A percentile compares a stretch with the other conserved stretches of the same genome.
Evolutionary conservation across 2,888 invertebrate species (phyloP).

Genomic region (Frankliniella intonsa): DNA sequence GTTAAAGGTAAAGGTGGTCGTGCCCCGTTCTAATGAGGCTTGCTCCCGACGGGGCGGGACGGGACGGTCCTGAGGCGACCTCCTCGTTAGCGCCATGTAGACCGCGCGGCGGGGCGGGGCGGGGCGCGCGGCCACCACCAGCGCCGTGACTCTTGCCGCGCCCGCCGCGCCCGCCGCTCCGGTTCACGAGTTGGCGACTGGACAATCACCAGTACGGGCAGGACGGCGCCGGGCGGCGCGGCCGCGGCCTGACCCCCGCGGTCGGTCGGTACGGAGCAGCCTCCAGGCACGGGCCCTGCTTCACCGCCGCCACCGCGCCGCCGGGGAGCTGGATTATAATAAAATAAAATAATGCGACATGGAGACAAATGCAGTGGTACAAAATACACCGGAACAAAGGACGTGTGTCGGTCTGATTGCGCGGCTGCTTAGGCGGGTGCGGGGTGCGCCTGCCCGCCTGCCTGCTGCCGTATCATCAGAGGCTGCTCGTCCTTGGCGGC

Average conservation of each 20-base stretch:
- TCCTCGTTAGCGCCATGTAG: constrained; percentile 5
- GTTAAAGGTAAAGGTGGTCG: no score
- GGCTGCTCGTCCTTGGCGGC: no score
- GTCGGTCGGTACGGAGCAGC: background rate
- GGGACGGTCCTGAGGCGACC: background rate
- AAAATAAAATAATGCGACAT: no score
- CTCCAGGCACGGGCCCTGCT: no score
- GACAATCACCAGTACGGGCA: background rate
- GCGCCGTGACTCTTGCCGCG: background rate
- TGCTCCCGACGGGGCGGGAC: background rate
- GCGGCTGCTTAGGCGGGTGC: background rate
- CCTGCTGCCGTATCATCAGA: background rate
- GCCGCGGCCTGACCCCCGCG: background rate
- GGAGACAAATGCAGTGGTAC: no score
- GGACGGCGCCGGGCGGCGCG: background rate
- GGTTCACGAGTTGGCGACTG: background rate
- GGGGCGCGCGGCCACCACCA: background rate
- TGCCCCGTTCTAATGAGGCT: no score
- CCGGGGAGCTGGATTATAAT: no score
- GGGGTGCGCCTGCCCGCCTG: no score
- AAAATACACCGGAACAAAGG: background rate
- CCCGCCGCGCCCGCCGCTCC: no score
- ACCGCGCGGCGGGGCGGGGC: background rate
- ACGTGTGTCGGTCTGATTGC: background rate
- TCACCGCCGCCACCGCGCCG: no score